These are phyloP conservation scores for Megaleporinus macrocephalus DNA, from an alignment of 2,113 vertebrate species.

Conservation along the genomic window DNA sequence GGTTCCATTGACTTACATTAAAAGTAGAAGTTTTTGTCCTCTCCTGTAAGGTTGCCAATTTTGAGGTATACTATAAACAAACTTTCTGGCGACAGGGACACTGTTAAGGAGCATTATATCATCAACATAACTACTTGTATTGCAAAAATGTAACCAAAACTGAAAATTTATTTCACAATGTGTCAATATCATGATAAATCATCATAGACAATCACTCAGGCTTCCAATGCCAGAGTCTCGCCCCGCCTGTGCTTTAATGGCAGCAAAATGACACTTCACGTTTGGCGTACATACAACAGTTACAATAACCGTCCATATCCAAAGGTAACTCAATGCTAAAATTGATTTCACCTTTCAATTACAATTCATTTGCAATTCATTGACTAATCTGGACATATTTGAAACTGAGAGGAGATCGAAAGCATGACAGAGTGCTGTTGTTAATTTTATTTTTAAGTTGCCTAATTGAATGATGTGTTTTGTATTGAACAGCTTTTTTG, in stretches of 20 bases:
- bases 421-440: not conserved
- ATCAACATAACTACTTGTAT: no score
- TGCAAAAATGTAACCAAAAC: no score
- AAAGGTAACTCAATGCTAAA: not conserved
- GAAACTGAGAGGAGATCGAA: not conserved
- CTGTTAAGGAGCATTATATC: no score
- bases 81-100: no score
- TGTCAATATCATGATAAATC: no score
- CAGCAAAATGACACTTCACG: not conserved
- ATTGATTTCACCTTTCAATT: not conserved
- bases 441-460: not conserved
- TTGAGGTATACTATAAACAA: no score
- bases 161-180: no score
- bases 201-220: no score
- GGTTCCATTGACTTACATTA: no score
- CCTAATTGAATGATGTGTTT: not conserved
- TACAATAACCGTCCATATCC: not conserved
- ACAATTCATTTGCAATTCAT: not conserved
- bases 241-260: not conserved
- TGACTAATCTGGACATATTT: not conserved
- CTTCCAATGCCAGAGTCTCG: no score
- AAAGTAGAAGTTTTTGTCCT: no score
- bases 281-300: not conserved
- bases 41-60: no score
- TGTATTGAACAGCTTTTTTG: not conserved